Percentiles rank a stretch among this genome's conserved stretches.
These are phyloP conservation scores for Podotricha telesiphe DNA, from an alignment of 2,888 invertebrate genomes.

Conservation along the genomic window DNA sequence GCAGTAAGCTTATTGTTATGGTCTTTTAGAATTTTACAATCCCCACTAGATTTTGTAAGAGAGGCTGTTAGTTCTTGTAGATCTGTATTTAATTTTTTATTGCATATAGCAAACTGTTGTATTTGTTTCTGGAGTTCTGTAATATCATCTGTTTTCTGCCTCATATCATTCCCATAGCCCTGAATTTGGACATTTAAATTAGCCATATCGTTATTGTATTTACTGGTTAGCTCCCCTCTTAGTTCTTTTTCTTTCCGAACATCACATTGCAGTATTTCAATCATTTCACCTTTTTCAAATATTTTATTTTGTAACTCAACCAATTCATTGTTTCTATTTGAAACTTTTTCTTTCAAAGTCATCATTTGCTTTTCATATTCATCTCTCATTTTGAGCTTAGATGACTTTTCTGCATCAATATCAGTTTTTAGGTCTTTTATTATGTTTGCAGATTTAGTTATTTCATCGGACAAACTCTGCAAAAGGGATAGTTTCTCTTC, in stretches of 20 bases:
- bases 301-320: conserved; percentile 71
- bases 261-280: conserved; percentile 62
- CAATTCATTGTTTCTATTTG: conserved; percentile 72
- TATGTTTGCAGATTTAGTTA: conserved; percentile 59
- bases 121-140: conserved; percentile 53
- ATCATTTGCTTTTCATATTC: conserved; percentile 67
- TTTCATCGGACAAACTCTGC: conserved; percentile 66
- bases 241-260: conserved; percentile 61
- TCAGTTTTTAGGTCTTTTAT: conserved; percentile 60
- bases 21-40: conserved; percentile 54
- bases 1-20: conserved; percentile 52
- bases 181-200: conserved; percentile 52
- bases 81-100: conserved; percentile 56
- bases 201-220: conserved; percentile 54
- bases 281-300: conserved; percentile 64
- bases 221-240: conserved; percentile 53
- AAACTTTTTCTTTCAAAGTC: conserved; percentile 71
- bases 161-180: conserved; percentile 52
- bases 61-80: conserved; percentile 52
- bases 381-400: conserved; percentile 62
- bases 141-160: conserved; percentile 55
- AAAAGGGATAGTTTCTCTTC: conserved; percentile 69
- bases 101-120: conserved; percentile 45
- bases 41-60: conserved; percentile 51
- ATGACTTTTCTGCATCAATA: conserved; percentile 61